Base-by-base conservation (phyloP, 2,113 vertebrate species). In the Urocitellus parryii region DNA sequence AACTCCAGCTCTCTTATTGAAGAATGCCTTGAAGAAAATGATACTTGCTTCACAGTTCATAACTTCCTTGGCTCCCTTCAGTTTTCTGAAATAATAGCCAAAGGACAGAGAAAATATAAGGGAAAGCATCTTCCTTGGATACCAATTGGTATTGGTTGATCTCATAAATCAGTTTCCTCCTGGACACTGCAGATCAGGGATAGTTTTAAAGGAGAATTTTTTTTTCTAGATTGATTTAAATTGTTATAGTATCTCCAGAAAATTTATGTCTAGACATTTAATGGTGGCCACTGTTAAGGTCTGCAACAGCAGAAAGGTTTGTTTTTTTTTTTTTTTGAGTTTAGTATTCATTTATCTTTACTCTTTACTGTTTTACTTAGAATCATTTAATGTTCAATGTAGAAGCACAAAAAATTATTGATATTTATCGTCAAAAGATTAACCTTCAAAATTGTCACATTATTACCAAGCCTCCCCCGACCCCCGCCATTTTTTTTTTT, bases 151-250 rank as follows among this genome's bases (percentile, higher is more conserved):
- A 94, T 27, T n/a, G 39, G 68, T 73, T 92, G 45, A 78, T 51
- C 32, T 92, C 63, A 58, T 90, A 90, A 45, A 81, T 76, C n/a
- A 88, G 2, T 77, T 63, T 88, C 95, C 34, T 94, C 12, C 56
- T 67, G 68, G 45, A 24, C 45, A 70, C 34, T 6, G 85, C 65
- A 82, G 74, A 86, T 81, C 51, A 70, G 80, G 56, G 72, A 93
- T 84, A 25, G 85, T 88, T 92, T 85, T 20, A 87, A 89, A 82
- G 61, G 45, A 88, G 88, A 45, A 63, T 32, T 45, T 53, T 79
- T 90, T 93, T 90, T 93, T 68, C 67, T 32, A 96, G 58, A 45
- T 93, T 87, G 70, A 88, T 88, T 96, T 72, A 72, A 85, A 93
- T 95, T 95, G 72, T 83, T 76, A 77, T 85, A 81, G 70, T 58